Base-by-base conservation (phyloP, 2,797 vertebrate species). In the Coluber constrictor region DNA sequence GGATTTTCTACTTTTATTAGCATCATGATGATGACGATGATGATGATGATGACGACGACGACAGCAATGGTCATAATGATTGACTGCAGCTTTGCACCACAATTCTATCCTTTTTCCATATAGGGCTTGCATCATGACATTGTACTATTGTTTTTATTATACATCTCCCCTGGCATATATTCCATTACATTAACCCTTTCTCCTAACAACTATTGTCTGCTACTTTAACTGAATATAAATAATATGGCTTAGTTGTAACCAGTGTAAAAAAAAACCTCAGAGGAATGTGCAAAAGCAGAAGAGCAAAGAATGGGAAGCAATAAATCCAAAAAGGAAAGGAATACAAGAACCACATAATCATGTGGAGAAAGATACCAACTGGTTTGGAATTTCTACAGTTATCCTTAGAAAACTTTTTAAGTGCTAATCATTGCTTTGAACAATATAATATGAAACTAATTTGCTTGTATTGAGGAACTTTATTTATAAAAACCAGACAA, bases 371-470 rank as follows among this genome's bases (percentile, higher is more conserved):
- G 11, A 23, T 86, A 27, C 7, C 55, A 56, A 91, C 15, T 86
- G 43, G 27, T 1, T 12, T 86, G 43, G 27, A 29, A 11, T 10
- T 29, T 5, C 61, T 29, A 54, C 51, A 54, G 51, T 0, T 54
- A 63, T 63, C 20, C 27, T 61, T 54, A 55, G 43, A 51, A 10
- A 86, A n/a, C 18, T 32, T 32, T 70, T 87, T 89, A 12, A 9
- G 66, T 59, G 56, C 86, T 94, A 86, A 59, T 95, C 95, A 90
- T 87, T 29, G 13, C 27, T 90, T 91, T 0, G 90, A 93, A 91
- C n/a, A 47, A 63, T 43, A 91, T 37, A 60, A 51, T 13, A 88
- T 88, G 15, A 70, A 32, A 59, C 27, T 7, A 74, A 47, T 91
- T 87, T 91, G 43, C 60, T 32, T 15, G 47, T 90, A 59, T 89